phyloP scores from a whole-genome alignment of 2,888 invertebrate species.

The Nysson spinosus region DNA sequence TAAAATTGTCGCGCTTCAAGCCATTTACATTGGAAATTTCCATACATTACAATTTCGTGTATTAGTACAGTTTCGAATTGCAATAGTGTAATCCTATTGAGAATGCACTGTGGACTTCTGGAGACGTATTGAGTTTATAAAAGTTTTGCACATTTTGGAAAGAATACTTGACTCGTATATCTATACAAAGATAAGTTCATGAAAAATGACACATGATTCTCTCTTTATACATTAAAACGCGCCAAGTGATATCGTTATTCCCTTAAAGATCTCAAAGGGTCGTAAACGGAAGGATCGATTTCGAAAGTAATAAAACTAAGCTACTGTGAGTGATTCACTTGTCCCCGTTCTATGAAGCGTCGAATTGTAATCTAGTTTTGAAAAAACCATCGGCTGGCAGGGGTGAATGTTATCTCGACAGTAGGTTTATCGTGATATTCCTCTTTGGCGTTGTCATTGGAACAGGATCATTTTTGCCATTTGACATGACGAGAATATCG shows the following conservation, averaged over 20 bases:
- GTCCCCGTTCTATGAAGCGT: constrained; percentile 31
- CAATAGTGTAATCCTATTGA: no score
- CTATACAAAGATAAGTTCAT: no score
- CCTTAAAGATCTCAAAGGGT: no score
- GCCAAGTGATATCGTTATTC: no score
- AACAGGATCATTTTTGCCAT: constrained; percentile 47
- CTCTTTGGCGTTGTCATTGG: constrained; percentile 41
- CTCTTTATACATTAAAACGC: not conserved
- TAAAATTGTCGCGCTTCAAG: no score
- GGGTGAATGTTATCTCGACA: constrained; percentile 44
- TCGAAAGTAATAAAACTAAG: constrained; percentile 7
- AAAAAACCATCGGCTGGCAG: constrained; percentile 27
- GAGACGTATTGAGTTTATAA: no score
- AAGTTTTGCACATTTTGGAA: no score
- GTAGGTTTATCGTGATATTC: constrained; percentile 43
- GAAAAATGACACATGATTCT: no score
- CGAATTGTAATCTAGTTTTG: constrained; percentile 46
- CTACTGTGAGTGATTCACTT: constrained; percentile 15
- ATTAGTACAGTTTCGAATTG: no score
- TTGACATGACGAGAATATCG: constrained; percentile 47
- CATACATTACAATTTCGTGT: no score
- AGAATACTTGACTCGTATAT: not conserved
- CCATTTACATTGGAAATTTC: no score
- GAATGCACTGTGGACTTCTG: no score
- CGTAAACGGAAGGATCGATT: not conserved